Evolutionary conservation across 2,797 vertebrate genomes (phyloP).

Genomic region (Varecia variegata): DNA sequence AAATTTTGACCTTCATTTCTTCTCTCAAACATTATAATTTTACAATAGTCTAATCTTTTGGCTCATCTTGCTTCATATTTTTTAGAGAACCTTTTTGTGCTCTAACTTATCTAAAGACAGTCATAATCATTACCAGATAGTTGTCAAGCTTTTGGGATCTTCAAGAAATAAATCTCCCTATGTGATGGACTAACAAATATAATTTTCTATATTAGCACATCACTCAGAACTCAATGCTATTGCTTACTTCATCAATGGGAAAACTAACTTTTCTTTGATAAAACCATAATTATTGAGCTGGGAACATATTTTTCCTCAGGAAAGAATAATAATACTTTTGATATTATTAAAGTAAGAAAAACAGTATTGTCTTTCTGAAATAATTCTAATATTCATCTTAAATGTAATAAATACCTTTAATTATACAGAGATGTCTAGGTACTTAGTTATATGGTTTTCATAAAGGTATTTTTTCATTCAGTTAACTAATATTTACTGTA

Average conservation of each 20-base stretch:
- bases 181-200: neutral
- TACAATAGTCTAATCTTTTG: neutral
- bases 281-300: neutral
- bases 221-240: neutral
- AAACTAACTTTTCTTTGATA: neutral
- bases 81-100: neutral
- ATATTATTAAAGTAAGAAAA: neutral
- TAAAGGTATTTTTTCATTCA: too few relatives aligned
- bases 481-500: too few relatives aligned
- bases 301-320: neutral
- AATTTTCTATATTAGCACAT: neutral
- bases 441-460: too few relatives aligned
- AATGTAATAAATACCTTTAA: too few relatives aligned
- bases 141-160: neutral
- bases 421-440: too few relatives aligned
- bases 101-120: neutral
- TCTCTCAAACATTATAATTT: neutral
- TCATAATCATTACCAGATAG: neutral
- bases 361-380: neutral
- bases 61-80: neutral
- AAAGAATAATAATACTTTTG: neutral
- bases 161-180: neutral
- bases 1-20: neutral
- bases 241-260: neutral
- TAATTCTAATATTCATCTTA: too few relatives aligned